Conservation (phyloP, 1,140 invertebrate species). For the Drosophila cardini region DNA sequence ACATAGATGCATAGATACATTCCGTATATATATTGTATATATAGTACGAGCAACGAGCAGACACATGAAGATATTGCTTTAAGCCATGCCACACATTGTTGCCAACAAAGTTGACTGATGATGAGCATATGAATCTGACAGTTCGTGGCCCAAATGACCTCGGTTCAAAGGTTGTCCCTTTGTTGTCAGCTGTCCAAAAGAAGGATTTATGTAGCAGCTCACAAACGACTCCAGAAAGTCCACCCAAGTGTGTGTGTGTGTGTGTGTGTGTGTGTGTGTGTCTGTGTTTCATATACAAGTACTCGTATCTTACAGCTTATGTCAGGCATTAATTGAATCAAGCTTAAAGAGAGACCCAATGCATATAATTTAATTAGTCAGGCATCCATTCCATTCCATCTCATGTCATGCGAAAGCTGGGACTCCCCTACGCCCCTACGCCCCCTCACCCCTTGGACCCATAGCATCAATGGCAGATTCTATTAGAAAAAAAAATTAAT, state of each 20-base stretch:
- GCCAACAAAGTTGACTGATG: conserved; percentile 10
- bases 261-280: too few species aligned
- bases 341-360: conserved; percentile 27
- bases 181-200: background rate
- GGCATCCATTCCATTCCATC: conserved; percentile 29
- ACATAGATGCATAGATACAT: background rate
- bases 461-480: conserved; percentile 23
- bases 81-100: conserved; percentile 11
- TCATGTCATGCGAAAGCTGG: background rate
- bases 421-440: background rate
- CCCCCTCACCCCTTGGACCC: too few species aligned
- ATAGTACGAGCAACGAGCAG: background rate
- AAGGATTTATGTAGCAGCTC: background rate
- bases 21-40: background rate
- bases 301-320: conserved; percentile 55
- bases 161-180: conserved; percentile 28
- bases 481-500: conserved; percentile 75
- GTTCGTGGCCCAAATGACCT: conserved; percentile 22
- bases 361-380: conserved; percentile 69
- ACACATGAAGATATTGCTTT: conserved; percentile 7
- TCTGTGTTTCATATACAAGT: background rate
- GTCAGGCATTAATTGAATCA: conserved; percentile 58
- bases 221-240: background rate
- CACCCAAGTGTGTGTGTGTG: background rate
- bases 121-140: conserved; percentile 33